Evolutionary conservation across 2,113 vertebrate species (phyloP).

Genomic region (Prionailurus viverrinus): DNA sequence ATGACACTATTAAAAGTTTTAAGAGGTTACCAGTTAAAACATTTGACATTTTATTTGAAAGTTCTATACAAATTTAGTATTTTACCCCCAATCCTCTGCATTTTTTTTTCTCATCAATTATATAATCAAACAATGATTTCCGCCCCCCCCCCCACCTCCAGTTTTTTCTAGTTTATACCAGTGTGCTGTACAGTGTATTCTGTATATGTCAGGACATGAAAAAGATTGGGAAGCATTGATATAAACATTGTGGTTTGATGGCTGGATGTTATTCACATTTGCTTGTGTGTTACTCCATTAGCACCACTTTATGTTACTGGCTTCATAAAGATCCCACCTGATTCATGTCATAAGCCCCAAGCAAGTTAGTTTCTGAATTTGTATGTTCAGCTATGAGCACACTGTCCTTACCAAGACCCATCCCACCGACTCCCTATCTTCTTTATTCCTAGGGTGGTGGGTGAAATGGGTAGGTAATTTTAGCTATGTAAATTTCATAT

Average conservation of each 20-base stretch:
- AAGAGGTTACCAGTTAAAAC: slow-evolving; percentile 23
- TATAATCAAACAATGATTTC: background rate
- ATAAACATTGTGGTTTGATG: background rate
- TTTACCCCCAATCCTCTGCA: background rate
- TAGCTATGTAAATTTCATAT: slow-evolving; percentile 1
- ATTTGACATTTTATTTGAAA: slow-evolving; percentile 29
- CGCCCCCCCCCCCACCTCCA: background rate
- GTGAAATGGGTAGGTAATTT: background rate
- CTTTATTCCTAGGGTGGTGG: background rate
- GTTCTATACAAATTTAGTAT: slow-evolving; percentile 4
- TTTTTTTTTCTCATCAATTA: slow-evolving; percentile 12
- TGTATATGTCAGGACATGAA: background rate
- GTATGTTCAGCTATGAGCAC: background rate
- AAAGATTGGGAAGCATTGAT: background rate
- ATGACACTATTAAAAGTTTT: slow-evolving; percentile 34
- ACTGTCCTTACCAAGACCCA: background rate
- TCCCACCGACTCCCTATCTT: background rate
- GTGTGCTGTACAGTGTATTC: background rate
- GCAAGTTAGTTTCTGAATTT: background rate
- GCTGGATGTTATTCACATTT: background rate
- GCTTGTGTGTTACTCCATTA: background rate
- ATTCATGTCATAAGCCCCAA: background rate
- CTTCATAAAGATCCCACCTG: background rate
- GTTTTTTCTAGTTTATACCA: background rate
- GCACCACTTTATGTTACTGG: background rate